phyloP scores from a whole-genome alignment of 1,140 invertebrate species.

The Amyelois transitella region DNA sequence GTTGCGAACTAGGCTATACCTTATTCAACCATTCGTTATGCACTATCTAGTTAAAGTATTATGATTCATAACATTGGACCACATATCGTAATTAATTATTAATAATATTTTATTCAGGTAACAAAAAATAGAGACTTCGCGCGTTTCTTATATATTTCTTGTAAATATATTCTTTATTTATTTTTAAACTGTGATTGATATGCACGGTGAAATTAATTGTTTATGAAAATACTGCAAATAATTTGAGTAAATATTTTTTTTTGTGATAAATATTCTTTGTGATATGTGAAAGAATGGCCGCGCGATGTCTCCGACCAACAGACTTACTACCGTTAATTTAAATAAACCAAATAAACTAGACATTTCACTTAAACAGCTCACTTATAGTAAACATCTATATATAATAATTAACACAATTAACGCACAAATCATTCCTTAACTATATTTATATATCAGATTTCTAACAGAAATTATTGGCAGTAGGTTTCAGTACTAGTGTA shows the following conservation, averaged over 20 bases:
- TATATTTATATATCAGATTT: conserved; percentile 43
- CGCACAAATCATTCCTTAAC: conserved; percentile 61
- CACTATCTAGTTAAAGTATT: conserved; percentile 69
- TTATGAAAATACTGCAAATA: conserved; percentile 17
- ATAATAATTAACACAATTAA: conserved; percentile 66
- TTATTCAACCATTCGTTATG: conserved; percentile 43
- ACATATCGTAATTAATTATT: conserved; percentile 71
- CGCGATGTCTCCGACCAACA: conserved; percentile 49
- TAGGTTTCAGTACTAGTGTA: conserved; percentile 60
- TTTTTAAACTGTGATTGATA: conserved; percentile 22
- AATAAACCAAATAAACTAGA: conserved; percentile 71
- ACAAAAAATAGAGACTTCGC: conserved; percentile 65
- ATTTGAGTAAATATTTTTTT: neutral
- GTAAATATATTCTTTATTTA: neutral
- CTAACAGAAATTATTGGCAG: conserved; percentile 66
- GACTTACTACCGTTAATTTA: conserved; percentile 55
- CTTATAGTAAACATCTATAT: conserved; percentile 64
- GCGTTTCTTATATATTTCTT: conserved; percentile 10
- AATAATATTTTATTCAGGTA: conserved; percentile 73
- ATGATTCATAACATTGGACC: conserved; percentile 73
- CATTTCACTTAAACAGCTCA: conserved; percentile 57
- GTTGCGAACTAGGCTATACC: conserved; percentile 45
- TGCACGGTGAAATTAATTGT: conserved; percentile 21
- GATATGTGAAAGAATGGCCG: conserved; percentile 41
- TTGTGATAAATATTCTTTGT: conserved; percentile 7